phyloP scores from a whole-genome alignment of 2,888 invertebrate genomes.

The Ornithoptera alexandrae region DNA sequence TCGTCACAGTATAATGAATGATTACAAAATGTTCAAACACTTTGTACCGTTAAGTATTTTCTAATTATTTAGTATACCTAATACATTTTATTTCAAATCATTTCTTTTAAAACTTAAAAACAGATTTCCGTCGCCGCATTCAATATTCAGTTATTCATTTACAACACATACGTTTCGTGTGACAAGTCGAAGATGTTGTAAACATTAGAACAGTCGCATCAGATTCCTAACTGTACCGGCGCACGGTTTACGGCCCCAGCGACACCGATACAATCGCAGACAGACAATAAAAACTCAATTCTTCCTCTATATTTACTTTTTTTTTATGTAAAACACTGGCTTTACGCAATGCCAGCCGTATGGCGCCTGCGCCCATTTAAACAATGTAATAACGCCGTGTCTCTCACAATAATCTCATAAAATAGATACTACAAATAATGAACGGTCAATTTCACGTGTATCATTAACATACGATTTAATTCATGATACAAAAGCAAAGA shows the following conservation, averaged over 20 bases:
- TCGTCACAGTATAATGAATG: no score
- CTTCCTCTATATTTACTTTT: slow-evolving; percentile 44
- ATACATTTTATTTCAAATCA: no score
- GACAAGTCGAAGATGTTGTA: slow-evolving; percentile 42
- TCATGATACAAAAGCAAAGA: no score
- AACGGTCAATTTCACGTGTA: no score
- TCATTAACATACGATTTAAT: no score
- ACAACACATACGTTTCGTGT: slow-evolving; percentile 34
- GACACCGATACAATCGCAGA: slow-evolving; percentile 51
- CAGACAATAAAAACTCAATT: slow-evolving; percentile 66
- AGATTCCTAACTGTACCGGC: slow-evolving; percentile 71
- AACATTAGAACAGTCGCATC: slow-evolving; percentile 42
- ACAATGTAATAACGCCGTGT: slow-evolving; percentile 37
- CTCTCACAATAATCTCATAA: slow-evolving; percentile 29
- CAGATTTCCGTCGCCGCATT: background rate
- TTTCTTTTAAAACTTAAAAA: no score
- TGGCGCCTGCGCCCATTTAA: slow-evolving; percentile 54
- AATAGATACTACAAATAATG: background rate
- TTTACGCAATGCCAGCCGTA: slow-evolving; percentile 36
- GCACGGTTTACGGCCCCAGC: slow-evolving; percentile 46
- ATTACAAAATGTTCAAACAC: no score
- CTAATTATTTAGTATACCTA: no score
- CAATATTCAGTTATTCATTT: slow-evolving; percentile 1
- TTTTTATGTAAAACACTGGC: slow-evolving; percentile 49
- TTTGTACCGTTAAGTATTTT: no score